These are phyloP conservation scores for Puffinus mauretanicus DNA, from an alignment of 2,113 vertebrate genomes.

Conservation along the genomic window DNA sequence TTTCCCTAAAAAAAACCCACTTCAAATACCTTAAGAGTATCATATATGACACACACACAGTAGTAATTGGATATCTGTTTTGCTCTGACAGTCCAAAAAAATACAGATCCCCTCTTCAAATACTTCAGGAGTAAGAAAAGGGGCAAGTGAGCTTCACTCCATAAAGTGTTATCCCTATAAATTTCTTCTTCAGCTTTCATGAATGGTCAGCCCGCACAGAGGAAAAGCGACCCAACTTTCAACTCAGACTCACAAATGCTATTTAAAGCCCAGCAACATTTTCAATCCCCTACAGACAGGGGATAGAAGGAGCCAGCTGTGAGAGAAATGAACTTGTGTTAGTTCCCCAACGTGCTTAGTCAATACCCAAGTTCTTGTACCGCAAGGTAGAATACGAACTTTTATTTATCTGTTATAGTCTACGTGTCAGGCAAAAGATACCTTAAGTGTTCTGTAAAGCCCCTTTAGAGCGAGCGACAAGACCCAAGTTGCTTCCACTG, in stretches of 20 bases:
- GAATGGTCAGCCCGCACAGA: neutral
- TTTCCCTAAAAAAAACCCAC: neutral
- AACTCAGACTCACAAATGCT: neutral
- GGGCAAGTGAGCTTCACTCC: neutral
- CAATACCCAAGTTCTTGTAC: neutral
- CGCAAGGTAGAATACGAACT: rapidly evolving
- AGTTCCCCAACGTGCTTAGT: neutral
- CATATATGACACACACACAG: neutral
- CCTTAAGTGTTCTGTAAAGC: constrained; percentile 92
- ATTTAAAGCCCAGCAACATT: neutral
- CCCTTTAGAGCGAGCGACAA: constrained; percentile 92
- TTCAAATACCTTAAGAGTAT: neutral
- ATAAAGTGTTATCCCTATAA: neutral
- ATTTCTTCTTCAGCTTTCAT: neutral
- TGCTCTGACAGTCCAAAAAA: neutral
- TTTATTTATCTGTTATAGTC: neutral
- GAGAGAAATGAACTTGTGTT: neutral
- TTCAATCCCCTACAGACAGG: neutral
- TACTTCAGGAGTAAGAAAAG: neutral
- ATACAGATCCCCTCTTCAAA: neutral
- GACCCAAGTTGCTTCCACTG: constrained; percentile 95
- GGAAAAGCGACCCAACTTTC: neutral
- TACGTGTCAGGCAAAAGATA: neutral
- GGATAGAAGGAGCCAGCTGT: neutral
- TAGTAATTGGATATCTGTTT: neutral